Evolutionary conservation across 2,797 vertebrate species (phyloP).

Genomic region (Leptodactylus fallax): DNA sequence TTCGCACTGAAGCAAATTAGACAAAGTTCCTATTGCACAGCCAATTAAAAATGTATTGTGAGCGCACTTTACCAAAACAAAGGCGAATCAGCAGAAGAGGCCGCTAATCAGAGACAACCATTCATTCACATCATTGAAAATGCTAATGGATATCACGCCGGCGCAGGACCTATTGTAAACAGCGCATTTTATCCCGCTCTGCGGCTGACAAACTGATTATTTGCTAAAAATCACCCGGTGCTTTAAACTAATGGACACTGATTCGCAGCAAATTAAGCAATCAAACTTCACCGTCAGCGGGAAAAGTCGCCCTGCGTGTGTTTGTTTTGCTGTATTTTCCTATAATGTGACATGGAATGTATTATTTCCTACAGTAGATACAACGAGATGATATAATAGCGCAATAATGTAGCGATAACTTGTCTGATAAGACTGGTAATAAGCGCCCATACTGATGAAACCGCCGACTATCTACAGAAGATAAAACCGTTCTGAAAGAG

Average conservation of each 20-base stretch:
- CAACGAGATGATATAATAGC: not conserved
- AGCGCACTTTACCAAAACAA: slow-evolving; percentile 59
- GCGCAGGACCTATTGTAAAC: slow-evolving; percentile 50
- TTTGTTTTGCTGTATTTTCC: not conserved
- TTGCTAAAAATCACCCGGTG: slow-evolving; percentile 53
- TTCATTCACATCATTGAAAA: slow-evolving; percentile 59
- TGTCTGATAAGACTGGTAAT: not conserved
- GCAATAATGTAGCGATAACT: not conserved
- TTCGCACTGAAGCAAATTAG: slow-evolving; percentile 50
- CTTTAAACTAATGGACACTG: slow-evolving; percentile 57
- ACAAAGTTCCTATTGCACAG: slow-evolving; percentile 56
- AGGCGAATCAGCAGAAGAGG: slow-evolving; percentile 59
- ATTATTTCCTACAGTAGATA: slow-evolving; percentile 7
- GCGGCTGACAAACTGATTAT: slow-evolving; percentile 62
- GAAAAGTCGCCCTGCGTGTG: slow-evolving; percentile 20
- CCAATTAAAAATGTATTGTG: slow-evolving; percentile 64
- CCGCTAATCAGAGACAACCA: slow-evolving; percentile 51
- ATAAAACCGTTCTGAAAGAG: no score
- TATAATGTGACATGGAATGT: not conserved
- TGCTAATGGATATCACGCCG: slow-evolving; percentile 53
- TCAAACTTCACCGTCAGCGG: slow-evolving; percentile 54
- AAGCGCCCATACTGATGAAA: not conserved
- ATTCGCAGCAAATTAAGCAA: slow-evolving; percentile 62
- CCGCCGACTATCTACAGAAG: not conserved
- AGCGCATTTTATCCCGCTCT: not conserved